Conservation (phyloP, 2,113 vertebrate species). For the Trachemys scripta region DNA sequence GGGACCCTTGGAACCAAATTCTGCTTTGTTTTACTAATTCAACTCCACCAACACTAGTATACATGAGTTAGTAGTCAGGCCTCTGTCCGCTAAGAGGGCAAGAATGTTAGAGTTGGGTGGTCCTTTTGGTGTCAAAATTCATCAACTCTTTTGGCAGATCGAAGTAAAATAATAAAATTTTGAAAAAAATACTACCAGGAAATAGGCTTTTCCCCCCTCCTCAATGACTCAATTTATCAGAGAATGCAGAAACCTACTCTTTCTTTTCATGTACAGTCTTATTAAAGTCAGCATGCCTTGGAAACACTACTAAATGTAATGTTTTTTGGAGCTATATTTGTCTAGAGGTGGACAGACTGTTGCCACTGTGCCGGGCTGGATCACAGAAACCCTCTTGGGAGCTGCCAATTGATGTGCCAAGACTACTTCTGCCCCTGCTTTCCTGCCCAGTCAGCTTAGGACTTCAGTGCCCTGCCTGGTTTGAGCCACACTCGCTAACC, state of each 20-base stretch:
- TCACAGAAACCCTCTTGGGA: no score
- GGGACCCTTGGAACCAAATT: not conserved
- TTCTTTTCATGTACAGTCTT: not conserved
- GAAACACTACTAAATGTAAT: not conserved
- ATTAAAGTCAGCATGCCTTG: not conserved
- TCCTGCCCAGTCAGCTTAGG: no score
- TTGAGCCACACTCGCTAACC: no score
- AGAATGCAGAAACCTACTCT: not conserved
- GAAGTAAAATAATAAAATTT: not conserved
- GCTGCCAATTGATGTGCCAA: no score
- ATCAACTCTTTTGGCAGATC: not conserved
- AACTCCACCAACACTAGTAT: not conserved
- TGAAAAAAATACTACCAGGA: not conserved
- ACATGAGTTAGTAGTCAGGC: not conserved
- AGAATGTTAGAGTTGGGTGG: not conserved
- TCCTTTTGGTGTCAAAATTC: no score
- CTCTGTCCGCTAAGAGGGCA: not conserved
- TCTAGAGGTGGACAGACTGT: not conserved
- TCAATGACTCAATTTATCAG: not conserved
- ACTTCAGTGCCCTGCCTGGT: no score
- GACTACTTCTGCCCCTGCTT: no score
- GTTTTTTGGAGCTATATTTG: not conserved
- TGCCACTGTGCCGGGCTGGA: no score
- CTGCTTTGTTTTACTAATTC: not conserved
- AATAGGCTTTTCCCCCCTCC: not conserved